Evolutionary conservation across 2,888 invertebrate genomes (phyloP), one percentile per base, ranked within the genome.

Genomic region (Stenurella melanura): DNA sequence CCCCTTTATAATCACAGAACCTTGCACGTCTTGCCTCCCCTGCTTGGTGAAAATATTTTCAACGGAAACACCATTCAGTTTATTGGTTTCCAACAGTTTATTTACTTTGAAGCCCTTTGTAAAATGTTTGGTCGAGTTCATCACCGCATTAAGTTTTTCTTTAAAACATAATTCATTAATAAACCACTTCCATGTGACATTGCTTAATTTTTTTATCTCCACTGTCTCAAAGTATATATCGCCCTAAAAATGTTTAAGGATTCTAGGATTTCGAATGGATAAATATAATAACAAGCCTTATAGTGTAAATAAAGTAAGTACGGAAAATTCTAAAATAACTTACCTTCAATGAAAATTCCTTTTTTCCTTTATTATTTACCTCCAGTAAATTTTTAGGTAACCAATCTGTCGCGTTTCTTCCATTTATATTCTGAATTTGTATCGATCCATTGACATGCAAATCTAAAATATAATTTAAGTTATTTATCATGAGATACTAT

Each of bases 101-200:
- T 84, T 76, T 9, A 90, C 89, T 15, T 78, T 83, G 0, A 91
- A 83, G 34, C 88, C 88, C n/a, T 87, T 85, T 12, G 76, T 17
- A 78, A 90, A 90, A 2, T 78, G 79, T 84, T 89, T 89, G 3
- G 74, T 63, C 5, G 86, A 86, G 0, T 75, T 73, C 15, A 90
- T 77, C 26, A 72, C 76, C 9, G 89, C 72, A 50, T 85, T 79
- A 15, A 84, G 80, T 76, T 90, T 88, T n/a, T 87, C 85, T 80
- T 86, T 89, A 75, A 88, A 89, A 50, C 92, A 87, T 15, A 91
- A 85, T 78, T 90, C 90, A 0, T 87, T 79, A 0, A 90, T 76
- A 17, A 90, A 86, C 12, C 86, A 82, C 0, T 89, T 85, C 75
- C 91, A 89, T 67, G 89, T 74, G 0, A 88, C 82, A 1, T 85